Base-by-base conservation (phyloP, 2,797 vertebrate genomes). In the Yasuhikotakia modesta region DNA sequence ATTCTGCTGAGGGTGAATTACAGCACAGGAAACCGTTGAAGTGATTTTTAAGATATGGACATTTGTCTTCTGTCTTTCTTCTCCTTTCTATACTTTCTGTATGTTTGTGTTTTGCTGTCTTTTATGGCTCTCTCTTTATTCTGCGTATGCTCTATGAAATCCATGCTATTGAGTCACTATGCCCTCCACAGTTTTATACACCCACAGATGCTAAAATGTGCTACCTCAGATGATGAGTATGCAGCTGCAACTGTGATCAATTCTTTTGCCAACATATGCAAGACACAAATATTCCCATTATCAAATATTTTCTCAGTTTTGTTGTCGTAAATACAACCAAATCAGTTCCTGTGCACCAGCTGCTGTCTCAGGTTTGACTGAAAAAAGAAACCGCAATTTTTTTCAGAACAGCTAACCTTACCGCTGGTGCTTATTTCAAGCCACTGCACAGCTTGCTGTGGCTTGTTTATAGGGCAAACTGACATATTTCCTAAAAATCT, bases 201-300 rank as follows among this genome's bases (percentile, higher is more conserved):
- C 43, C 65, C 21, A 48, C 35, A 69, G 11, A 73, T 53, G 53
- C 43, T 73, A 70, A 76, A 60, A 76, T 80, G 60, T 57, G 71
- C 85, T 86, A 86, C 85, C 85, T 84, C 82, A 75, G 57, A 50
- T 27, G 66, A 74, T 75, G 50, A 70, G 43, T 65, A 73, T 76
- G 79, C 64, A 73, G 52, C 69, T 67, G 50, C 39, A 39, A 27
- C 58, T 73, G 65, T 57, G 60, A 43, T 69, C 24, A 64, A 63
- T 32, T 76, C 55, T 58, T 30, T 65, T 73, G 39, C 57, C 52
- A 77, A 55, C 61, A 43, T 82, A 78, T 79, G 66, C 66, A 82
- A 72, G 30, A 61, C n/a, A 52, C 39, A 22, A 55, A 35, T 43
- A 30, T 55, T 12, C 22, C 22, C 48, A 55, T 55, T 17, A 65